These are phyloP conservation scores for Dryobates pubescens DNA, from an alignment of 2,797 vertebrate species.

Conservation along the genomic window DNA sequence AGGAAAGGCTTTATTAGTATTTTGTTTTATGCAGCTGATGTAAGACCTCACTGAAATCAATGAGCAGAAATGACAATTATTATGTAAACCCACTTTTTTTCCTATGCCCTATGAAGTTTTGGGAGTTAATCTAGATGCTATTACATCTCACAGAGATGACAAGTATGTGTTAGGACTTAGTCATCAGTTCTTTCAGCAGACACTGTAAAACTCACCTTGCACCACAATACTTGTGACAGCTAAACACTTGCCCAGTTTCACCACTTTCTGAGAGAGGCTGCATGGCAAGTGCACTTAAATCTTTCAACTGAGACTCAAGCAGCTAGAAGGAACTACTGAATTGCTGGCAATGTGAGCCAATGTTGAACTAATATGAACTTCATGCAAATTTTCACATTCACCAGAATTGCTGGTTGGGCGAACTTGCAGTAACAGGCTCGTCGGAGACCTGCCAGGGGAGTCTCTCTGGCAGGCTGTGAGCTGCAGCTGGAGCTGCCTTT, in stretches of 20 bases:
- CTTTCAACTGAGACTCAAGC: background rate
- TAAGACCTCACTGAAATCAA: background rate
- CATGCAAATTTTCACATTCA: background rate
- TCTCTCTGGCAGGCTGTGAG: constrained; percentile 13
- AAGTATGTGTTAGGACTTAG: background rate
- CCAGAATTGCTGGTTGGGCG: background rate
- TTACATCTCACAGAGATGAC: background rate
- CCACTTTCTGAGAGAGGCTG: background rate
- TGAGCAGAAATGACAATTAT: background rate
- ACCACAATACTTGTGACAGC: background rate
- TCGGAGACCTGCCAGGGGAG: constrained; percentile 20
- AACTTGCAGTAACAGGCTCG: constrained; percentile 36
- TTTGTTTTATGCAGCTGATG: background rate
- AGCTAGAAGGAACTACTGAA: constrained; percentile 33
- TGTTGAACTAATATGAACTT: constrained; percentile 64
- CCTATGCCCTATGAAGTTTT: background rate
- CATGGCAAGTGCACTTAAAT: background rate
- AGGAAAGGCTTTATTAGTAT: background rate
- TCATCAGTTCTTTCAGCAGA: background rate
- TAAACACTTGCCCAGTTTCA: background rate
- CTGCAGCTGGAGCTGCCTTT: constrained; percentile 19
- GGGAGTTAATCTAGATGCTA: background rate
- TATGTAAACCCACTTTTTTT: background rate
- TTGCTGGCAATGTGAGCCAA: background rate
- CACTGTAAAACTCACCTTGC: background rate